These are phyloP conservation scores for Ranitomeya imitator DNA, from an alignment of 2,113 vertebrate species.

Conservation along the genomic window DNA sequence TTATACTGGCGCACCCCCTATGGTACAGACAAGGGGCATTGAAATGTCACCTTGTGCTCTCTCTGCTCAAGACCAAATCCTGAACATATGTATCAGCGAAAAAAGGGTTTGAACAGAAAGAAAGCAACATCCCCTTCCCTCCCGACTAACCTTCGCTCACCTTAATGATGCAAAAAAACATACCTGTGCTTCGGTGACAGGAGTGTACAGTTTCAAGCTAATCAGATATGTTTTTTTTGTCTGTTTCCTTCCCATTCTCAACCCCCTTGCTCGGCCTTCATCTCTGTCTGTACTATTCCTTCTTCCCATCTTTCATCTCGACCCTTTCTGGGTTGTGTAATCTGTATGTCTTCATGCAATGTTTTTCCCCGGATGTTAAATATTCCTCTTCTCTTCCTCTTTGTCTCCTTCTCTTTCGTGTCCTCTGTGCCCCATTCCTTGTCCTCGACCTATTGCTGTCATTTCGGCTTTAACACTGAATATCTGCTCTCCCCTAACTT, in stretches of 20 bases:
- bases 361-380: constrained; percentile 16
- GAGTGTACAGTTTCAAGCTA: constrained; percentile 50
- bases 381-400: constrained; percentile 1
- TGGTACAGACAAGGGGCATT: constrained; percentile 44
- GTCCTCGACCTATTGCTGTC: background rate
- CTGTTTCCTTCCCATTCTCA: constrained; percentile 45
- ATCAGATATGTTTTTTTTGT: constrained; percentile 55
- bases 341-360: constrained; percentile 12
- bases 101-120: constrained; percentile 41
- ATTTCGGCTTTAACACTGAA: background rate
- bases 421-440: background rate
- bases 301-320: background rate
- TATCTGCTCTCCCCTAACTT: background rate
- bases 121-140: background rate
- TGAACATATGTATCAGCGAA: constrained; percentile 31
- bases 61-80: constrained; percentile 26
- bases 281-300: constrained; percentile 16
- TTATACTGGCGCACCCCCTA: constrained; percentile 33
- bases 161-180: constrained; percentile 51
- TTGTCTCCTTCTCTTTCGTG: background rate
- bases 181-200: constrained; percentile 48
- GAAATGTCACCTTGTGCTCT: constrained; percentile 39
- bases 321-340: background rate
- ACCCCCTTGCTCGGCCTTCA: constrained; percentile 40
- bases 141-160: constrained; percentile 40